Base-by-base conservation (phyloP, 2,797 vertebrate genomes). In the Cossypha caffra region DNA sequence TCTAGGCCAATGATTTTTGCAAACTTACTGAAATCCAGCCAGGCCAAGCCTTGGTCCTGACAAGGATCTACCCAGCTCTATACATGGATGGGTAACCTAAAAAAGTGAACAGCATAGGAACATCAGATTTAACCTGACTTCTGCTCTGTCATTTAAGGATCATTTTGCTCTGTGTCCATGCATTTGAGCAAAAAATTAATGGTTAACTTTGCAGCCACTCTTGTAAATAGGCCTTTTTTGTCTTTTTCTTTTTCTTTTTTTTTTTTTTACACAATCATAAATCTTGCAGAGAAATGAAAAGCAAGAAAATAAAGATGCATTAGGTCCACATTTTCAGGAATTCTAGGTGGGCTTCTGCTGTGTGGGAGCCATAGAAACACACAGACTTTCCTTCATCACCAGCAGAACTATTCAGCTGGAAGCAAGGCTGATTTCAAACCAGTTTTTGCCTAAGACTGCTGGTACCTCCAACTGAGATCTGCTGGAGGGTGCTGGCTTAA, bases 361-460 rank as follows among this genome's bases (percentile, higher is more conserved):
- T 71, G 80, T 94, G 64, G 88, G 58, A 96, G 85, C 94, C 82
- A 94, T 79, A 97, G 92, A 95, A 97, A 96, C 93, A 91, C 64
- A 87, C 14, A 63, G 68, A 52, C 68, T 92, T 95, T 93, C 72
- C 91, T 85, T 94, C 68, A 68, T 91, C 92, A 91, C 90, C 93
- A 96, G 83, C 93, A 89, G 92, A 94, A 92, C 90, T 92, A 82
- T 97, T 95, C 88, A 96, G 94, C 85, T 3, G 1, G 96, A 96
- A 95, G 95, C 85, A 91, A 93, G 96, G 78, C 88, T 95, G 95
- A 94, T 97, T 96, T 97, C 92, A 95, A 94, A 94, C 97, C 87
- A 93, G 59, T 48, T 95, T 95, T 96, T 96, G 94, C 96, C 95
- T 94, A 88, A 86, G 82, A 95, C 96, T 94, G 92, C 94, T 96